phyloP scores from a whole-genome alignment of 2,888 invertebrate genomes.

The Tenthredo mesomela region DNA sequence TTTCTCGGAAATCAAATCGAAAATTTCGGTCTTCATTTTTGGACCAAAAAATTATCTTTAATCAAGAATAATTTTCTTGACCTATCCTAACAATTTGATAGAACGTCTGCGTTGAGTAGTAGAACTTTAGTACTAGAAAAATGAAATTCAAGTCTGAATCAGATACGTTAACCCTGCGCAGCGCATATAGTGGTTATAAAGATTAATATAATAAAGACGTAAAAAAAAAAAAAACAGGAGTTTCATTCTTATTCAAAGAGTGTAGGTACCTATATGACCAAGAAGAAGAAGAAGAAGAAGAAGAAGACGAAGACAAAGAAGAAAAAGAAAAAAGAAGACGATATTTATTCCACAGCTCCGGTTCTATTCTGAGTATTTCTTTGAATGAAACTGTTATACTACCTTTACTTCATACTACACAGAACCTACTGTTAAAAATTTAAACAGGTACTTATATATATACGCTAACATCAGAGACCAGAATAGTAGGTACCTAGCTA shows the following conservation, averaged over 20 bases:
- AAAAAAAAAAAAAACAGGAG: not conserved
- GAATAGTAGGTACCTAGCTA: not conserved
- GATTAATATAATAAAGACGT: not conserved
- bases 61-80: no score
- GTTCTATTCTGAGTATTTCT: not conserved
- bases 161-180: no score
- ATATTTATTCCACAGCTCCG: not conserved
- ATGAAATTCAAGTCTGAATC: not conserved
- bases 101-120: not conserved
- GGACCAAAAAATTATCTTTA: no score
- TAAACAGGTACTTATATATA: not conserved
- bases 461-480: not conserved
- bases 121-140: not conserved
- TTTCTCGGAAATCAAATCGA: no score
- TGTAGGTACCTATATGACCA: not conserved
- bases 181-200: not conserved
- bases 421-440: not conserved
- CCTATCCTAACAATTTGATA: not conserved
- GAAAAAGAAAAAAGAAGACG: not conserved
- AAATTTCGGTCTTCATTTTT: no score
- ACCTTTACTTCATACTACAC: not conserved
- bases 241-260: constrained; percentile 17
- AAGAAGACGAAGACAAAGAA: no score
- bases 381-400: constrained; percentile 12
- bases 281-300: not conserved